phyloP scores from a whole-genome alignment of 2,797 vertebrate species.

The Myotis pilosus region DNA sequence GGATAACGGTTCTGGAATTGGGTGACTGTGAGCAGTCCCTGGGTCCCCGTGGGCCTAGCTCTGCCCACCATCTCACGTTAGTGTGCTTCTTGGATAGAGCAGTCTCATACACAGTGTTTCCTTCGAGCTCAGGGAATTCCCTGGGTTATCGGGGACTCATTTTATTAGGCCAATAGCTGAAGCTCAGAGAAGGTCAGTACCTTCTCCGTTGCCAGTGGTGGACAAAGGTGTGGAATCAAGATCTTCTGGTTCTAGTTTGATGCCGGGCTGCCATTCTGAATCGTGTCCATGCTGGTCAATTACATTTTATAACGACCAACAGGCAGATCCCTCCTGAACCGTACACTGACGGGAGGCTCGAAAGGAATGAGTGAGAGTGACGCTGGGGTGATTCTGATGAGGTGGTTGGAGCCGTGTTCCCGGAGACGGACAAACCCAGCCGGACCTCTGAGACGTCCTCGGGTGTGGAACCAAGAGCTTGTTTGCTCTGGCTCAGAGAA shows the following conservation, averaged over 20 bases:
- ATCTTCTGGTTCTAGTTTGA: background rate
- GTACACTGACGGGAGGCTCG: background rate
- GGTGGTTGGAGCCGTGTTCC: background rate
- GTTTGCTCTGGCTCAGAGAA: background rate
- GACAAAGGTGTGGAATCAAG: background rate
- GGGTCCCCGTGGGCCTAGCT: background rate
- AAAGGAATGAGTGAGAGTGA: background rate
- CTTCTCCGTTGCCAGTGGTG: background rate
- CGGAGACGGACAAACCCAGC: background rate
- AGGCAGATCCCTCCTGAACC: background rate
- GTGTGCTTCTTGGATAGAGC: fast-evolving
- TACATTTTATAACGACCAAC: no score
- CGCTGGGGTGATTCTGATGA: fast-evolving
- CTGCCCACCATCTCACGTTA: fast-evolving
- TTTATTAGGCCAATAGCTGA: background rate
- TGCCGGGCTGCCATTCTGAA: background rate
- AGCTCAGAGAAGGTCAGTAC: background rate
- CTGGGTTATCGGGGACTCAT: background rate
- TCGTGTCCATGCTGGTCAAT: fast-evolving
- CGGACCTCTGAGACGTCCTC: background rate
- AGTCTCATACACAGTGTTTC: fast-evolving
- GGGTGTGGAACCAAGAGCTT: background rate
- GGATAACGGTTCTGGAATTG: background rate
- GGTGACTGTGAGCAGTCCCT: background rate
- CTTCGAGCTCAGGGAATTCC: fast-evolving